Percentiles rank a stretch among this genome's conserved stretches.
Evolutionary conservation across 2,888 invertebrate genomes (phyloP).

Genomic region (Nycteola revayana): DNA sequence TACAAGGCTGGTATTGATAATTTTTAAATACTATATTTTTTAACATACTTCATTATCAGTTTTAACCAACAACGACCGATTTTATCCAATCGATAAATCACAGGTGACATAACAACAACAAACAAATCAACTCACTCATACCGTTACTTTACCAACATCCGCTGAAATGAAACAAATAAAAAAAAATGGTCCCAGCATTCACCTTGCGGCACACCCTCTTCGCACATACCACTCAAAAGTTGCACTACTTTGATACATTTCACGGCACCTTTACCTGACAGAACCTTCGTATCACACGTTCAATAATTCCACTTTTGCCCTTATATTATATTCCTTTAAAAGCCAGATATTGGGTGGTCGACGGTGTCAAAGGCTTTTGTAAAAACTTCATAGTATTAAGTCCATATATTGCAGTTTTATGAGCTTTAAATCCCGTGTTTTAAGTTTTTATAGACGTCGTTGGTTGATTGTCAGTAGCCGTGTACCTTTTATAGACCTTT

Average conservation of each 20-base stretch:
- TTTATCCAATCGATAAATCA: too few species aligned
- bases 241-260: constrained; percentile 77
- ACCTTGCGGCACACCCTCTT: constrained; percentile 72
- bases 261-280: constrained; percentile 74
- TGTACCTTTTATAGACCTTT: constrained; percentile 10
- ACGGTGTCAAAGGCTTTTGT: constrained; percentile 47
- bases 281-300: constrained; percentile 53
- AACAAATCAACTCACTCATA: constrained; percentile 20
- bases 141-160: constrained; percentile 38
- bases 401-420: constrained; percentile 31
- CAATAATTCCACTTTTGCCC: constrained; percentile 49
- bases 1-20: too few species aligned
- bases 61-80: too few species aligned
- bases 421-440: constrained; percentile 19
- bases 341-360: constrained; percentile 58
- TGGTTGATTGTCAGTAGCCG: constrained; percentile 10
- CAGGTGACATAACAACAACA: constrained; percentile 16
- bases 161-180: constrained; percentile 44
- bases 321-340: constrained; percentile 44
- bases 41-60: too few species aligned
- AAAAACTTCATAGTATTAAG: constrained; percentile 33
- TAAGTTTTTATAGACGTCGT: constrained; percentile 20
- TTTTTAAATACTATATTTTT: too few species aligned
- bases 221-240: constrained; percentile 76
- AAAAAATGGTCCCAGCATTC: constrained; percentile 53